These are phyloP conservation scores for Sclerodermus sp. DNA, from an alignment of 2,888 invertebrate genomes.

Conservation along the genomic window DNA sequence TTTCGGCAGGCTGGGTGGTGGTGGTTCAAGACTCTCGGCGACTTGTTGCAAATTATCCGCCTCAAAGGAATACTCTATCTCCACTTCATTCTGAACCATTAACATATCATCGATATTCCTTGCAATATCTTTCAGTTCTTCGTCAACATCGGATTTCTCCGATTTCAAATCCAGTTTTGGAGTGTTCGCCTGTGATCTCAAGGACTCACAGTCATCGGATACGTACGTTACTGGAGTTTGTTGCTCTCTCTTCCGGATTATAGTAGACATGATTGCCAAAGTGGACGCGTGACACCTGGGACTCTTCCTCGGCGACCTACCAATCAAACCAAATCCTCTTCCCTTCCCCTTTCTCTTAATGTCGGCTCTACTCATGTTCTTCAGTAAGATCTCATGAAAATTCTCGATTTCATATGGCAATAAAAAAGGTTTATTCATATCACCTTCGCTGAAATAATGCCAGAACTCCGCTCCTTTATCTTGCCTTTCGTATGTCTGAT, in stretches of 20 bases:
- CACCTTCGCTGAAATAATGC: slow-evolving; percentile 63
- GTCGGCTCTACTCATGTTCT: slow-evolving; percentile 30
- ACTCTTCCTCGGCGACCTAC: slow-evolving; percentile 75
- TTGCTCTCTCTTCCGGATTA: slow-evolving; percentile 48
- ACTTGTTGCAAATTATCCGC: slow-evolving; percentile 26
- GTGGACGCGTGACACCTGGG: slow-evolving; percentile 89
- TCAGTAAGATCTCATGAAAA: slow-evolving; percentile 45
- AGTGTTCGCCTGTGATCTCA: slow-evolving; percentile 20
- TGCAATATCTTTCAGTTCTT: slow-evolving; percentile 51
- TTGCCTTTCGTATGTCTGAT: slow-evolving; percentile 75
- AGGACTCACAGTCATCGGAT: slow-evolving; percentile 21
- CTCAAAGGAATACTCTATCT: slow-evolving; percentile 61
- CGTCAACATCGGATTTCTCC: slow-evolving; percentile 43
- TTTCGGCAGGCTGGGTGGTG: slow-evolving; percentile 28
- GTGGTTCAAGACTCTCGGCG: slow-evolving; percentile 24
- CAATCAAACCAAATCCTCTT: slow-evolving; percentile 18
- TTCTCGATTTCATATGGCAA: slow-evolving; percentile 75
- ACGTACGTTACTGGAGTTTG: slow-evolving; percentile 15
- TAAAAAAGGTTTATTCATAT: slow-evolving; percentile 66
- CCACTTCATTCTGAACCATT: slow-evolving; percentile 56
- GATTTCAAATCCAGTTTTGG: slow-evolving; percentile 26
- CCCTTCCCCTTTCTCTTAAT: slow-evolving; percentile 28
- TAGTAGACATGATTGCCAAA: slow-evolving; percentile 70
- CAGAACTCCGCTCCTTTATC: slow-evolving; percentile 71
- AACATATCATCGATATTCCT: slow-evolving; percentile 59